These are phyloP conservation scores for Megaustenia siamemsis DNA, from an alignment of 2,888 invertebrate species.

Conservation along the genomic window DNA sequence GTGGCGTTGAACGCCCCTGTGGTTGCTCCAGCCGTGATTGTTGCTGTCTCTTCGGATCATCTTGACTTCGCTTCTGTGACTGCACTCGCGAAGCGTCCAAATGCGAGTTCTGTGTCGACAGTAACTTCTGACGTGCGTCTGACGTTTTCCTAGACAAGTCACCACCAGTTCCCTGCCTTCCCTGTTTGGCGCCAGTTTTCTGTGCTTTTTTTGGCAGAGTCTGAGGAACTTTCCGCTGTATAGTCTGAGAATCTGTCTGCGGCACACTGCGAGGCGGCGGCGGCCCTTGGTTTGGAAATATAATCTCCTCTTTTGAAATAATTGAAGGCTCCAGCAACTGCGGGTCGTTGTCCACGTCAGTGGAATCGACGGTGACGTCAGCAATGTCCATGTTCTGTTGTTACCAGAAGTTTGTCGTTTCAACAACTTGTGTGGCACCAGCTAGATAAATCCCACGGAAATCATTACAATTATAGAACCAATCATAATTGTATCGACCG, in stretches of 20 bases:
- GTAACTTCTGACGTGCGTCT: slow-evolving; percentile 5
- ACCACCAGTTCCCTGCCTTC: background rate
- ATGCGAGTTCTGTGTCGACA: slow-evolving; percentile 8
- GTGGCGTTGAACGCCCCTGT: background rate
- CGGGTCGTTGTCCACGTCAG: slow-evolving; percentile 14
- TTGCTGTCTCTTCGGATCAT: background rate
- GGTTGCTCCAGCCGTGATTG: background rate
- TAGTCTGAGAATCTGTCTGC: background rate
- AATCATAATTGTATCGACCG: background rate
- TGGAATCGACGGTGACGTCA: slow-evolving; percentile 7
- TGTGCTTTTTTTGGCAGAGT: background rate
- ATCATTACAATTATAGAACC: background rate
- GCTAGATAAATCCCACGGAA: too few relatives aligned
- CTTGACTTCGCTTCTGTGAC: background rate
- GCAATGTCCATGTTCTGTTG: slow-evolving; percentile 5
- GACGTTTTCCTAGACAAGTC: background rate
- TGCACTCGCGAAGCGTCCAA: background rate
- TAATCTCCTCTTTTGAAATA: slow-evolving; percentile 3
- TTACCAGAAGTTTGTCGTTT: background rate
- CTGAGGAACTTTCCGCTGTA: background rate
- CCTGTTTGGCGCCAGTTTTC: background rate
- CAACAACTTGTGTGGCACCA: too few relatives aligned
- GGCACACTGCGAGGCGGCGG: background rate
- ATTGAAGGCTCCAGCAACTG: slow-evolving; percentile 10
- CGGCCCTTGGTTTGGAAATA: background rate